These are phyloP conservation scores for Ectemnius continuus DNA, from an alignment of 2,888 invertebrate species.

Conservation along the genomic window DNA sequence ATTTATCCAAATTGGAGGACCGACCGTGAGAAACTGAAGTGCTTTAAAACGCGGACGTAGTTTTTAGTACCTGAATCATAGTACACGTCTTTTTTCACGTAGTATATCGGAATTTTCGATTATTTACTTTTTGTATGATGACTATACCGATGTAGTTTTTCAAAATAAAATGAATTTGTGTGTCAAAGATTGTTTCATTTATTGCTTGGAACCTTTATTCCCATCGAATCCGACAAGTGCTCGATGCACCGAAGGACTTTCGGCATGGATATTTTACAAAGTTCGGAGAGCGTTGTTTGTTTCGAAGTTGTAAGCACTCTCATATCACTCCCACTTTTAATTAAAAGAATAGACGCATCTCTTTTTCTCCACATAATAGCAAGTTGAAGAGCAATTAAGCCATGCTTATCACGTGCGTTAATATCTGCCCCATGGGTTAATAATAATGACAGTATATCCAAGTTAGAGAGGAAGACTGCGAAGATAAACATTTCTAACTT, in stretches of 20 bases:
- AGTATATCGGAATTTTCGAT: constrained; percentile 39
- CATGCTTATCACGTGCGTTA: constrained; percentile 38
- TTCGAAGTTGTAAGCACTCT: constrained; percentile 28
- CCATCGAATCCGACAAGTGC: not conserved
- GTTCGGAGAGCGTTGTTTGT: constrained; percentile 39
- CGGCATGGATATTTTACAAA: constrained; percentile 50
- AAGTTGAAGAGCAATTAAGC: constrained; percentile 54
- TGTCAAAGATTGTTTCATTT: not conserved
- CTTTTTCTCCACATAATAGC: constrained; percentile 57
- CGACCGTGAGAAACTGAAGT: constrained; percentile 39
- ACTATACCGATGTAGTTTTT: constrained; percentile 47
- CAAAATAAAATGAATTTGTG: constrained; percentile 37
- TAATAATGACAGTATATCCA: constrained; percentile 46
- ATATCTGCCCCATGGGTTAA: constrained; percentile 49
- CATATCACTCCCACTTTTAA: constrained; percentile 32
- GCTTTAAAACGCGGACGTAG: constrained; percentile 59
- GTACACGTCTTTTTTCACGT: constrained; percentile 57
- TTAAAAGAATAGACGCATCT: constrained; percentile 50
- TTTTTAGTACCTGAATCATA: constrained; percentile 69
- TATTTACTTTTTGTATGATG: constrained; percentile 51
- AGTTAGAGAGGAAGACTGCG: constrained; percentile 57
- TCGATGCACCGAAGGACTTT: constrained; percentile 48
- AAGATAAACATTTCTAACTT: not conserved
- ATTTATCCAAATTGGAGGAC: constrained; percentile 14
- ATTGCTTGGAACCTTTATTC: not conserved